A percentile compares a stretch with the other conserved stretches of the same genome.
Conservation (phyloP, 2,888 invertebrate species). For the Branchipolynoe longqiensis region DNA sequence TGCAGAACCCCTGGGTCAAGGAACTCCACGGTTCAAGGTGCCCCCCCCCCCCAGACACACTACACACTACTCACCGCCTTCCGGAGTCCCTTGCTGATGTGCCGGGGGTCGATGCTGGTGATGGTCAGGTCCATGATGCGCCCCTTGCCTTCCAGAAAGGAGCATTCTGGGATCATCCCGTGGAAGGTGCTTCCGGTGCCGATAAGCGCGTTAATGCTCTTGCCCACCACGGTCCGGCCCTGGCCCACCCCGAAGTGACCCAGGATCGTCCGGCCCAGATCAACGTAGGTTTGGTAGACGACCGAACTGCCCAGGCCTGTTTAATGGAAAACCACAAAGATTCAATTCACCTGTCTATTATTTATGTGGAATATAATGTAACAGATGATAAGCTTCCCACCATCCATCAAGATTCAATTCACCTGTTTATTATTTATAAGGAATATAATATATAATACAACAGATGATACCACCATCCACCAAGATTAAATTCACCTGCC, state of each 20-base stretch:
- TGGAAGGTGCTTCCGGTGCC: neutral
- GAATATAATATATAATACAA: too few relatives aligned
- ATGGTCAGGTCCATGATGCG: neutral
- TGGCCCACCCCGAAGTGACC: neutral
- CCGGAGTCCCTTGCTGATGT: neutral
- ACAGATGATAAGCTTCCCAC: too few relatives aligned
- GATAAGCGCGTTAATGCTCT: neutral
- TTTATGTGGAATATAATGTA: too few relatives aligned
- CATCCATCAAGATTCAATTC: too few relatives aligned
- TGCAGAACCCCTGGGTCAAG: too few relatives aligned
- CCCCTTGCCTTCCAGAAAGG: conserved; percentile 1
- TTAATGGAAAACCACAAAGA: too few relatives aligned
- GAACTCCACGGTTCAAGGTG: too few relatives aligned
- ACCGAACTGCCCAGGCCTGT: neutral
- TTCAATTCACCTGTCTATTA: too few relatives aligned
- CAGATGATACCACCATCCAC: too few relatives aligned
- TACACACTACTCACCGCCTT: neutral
- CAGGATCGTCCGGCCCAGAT: neutral
- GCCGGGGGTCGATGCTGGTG: neutral
- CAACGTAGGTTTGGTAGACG: neutral
- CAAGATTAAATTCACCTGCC: too few relatives aligned
- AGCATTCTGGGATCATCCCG: neutral
- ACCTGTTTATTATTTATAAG: too few relatives aligned
- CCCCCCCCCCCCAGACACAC: too few relatives aligned
- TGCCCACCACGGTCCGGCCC: neutral